Percentiles rank a stretch among this genome's conserved stretches.
Conservation (phyloP, 2,888 invertebrate genomes). For the Crossocerus cetratus region DNA sequence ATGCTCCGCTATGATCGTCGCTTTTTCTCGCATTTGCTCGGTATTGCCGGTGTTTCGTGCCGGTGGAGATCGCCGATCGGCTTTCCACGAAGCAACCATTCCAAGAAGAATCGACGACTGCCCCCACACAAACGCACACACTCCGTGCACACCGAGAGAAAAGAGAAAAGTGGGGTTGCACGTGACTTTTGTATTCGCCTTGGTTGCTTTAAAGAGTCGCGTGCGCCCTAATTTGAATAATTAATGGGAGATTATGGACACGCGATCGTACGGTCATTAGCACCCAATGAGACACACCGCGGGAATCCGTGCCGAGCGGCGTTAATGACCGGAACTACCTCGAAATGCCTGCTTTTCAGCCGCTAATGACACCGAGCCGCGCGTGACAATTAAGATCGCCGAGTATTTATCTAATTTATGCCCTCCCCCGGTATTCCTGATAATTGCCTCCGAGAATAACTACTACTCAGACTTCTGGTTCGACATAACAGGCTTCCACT, state of each 20-base stretch:
- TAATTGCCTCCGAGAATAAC: no score
- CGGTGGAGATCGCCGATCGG: constrained; percentile 1
- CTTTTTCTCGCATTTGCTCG: constrained; percentile 49
- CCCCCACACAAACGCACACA: constrained; percentile 17
- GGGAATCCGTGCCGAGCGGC: background rate
- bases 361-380: background rate
- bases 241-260: constrained; percentile 19
- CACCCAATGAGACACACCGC: background rate
- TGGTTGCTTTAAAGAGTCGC: constrained; percentile 5
- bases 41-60: constrained; percentile 17
- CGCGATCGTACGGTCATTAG: constrained; percentile 10
- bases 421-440: no score
- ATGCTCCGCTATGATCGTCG: constrained; percentile 51
- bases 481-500: no score
- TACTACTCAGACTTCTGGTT: no score
- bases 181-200: background rate
- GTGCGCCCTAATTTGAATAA: constrained; percentile 23
- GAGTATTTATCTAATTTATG: constrained; percentile 6
- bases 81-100: constrained; percentile 49
- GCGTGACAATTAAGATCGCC: constrained; percentile 7
- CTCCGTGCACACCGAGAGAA: constrained; percentile 10
- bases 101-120: constrained; percentile 28
- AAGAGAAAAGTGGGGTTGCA: background rate
- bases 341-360: background rate
- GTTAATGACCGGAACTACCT: background rate